A percentile compares a stretch with the other conserved stretches of the same genome.
phyloP scores from a whole-genome alignment of 2,888 invertebrate genomes.

The Dryocosmus kuriphilus region DNA sequence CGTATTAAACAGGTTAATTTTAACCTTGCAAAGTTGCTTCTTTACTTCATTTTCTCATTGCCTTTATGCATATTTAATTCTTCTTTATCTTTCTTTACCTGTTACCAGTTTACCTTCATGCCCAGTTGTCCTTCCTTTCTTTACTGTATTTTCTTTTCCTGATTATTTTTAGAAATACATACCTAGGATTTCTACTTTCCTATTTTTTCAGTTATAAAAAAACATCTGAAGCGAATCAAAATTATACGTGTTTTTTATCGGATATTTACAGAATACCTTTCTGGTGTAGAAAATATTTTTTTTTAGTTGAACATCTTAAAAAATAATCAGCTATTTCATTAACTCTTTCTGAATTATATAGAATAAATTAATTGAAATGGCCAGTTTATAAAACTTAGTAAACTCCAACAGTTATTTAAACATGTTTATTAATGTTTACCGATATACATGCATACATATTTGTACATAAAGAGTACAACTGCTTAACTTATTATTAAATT shows the following conservation, averaged over 20 bases:
- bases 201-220: background rate
- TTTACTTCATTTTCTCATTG: background rate
- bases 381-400: no score
- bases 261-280: no score
- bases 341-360: no score
- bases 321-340: no score
- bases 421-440: no score
- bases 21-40: background rate
- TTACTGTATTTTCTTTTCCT: slow-evolving; percentile 2
- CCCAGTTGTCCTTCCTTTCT: slow-evolving; percentile 9
- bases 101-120: slow-evolving; percentile 28
- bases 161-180: background rate
- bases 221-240: background rate
- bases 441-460: no score
- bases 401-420: no score
- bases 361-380: no score
- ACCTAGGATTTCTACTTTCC: background rate
- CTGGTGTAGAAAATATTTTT: no score
- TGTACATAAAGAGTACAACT: background rate
- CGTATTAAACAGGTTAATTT: slow-evolving; percentile 16
- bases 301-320: no score
- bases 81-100: slow-evolving; percentile 18
- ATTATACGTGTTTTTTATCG: no score
- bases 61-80: slow-evolving; percentile 15
- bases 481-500: background rate